Evolutionary conservation across 2,888 invertebrate genomes (phyloP), one percentile per base, ranked within the genome.

Genomic region (Blastobasis adustella): DNA sequence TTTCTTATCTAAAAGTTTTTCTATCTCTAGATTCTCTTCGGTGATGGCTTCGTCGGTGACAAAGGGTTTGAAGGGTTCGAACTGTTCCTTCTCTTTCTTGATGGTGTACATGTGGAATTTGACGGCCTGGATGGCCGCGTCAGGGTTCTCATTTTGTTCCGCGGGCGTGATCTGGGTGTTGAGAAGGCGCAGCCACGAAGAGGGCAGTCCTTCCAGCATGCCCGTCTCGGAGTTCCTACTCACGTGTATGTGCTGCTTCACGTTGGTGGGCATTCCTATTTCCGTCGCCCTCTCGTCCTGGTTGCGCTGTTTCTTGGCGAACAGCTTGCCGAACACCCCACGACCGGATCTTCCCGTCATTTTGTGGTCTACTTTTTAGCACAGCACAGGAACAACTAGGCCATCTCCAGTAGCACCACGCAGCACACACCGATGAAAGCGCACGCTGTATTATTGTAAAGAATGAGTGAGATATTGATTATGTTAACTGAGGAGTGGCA

Each of bases 91-190:
- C 68, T 95, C 94, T 66, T 95, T 94, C 70, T 95, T 95, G 61
- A 95, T 94, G 7, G 95, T 94, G 81, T 95, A 95, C 74, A 96
- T 95, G 74, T 96, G 97, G 73, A 94, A 96, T 69, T 96, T 96
- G 50, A 98, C 92, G 37, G 98, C 98, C 71, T 96, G 95, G 52
- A 96, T 92, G 1, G 96, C 96, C 42, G 97, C 97, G 66, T 93
- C 92, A 4, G 98, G 98, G 83, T 98, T 96, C 66, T 96, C 93
- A 75, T 93, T 92, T 79, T 97, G 96, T 73, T 97, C 97, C 44
- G 93, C 94, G 65, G 93, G 92, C 42, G 96, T 94, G 59, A 98
- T 95, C 73, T 96, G 95, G 10, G 93, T 91, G 67, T 95, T 93
- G 61, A 98, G 90, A 50, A 96, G 89, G 48, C 93, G 88, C 53